Percentiles rank a stretch among this genome's conserved stretches.
These are phyloP conservation scores for Cosmorhoe ocellata DNA, from an alignment of 2,888 invertebrate genomes.

Conservation along the genomic window DNA sequence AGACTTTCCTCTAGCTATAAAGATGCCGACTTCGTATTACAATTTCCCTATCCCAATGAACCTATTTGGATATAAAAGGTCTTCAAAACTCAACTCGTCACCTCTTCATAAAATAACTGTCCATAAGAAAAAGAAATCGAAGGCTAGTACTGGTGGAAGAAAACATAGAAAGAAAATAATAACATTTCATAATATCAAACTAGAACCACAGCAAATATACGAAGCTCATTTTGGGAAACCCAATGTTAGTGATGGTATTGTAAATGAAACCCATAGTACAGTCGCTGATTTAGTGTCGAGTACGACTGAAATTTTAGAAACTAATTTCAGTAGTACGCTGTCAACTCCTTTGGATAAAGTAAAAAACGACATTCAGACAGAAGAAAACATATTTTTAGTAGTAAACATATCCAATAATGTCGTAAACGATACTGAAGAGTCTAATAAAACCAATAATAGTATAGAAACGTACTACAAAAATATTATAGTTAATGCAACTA, in stretches of 20 bases:
- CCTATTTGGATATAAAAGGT: slow-evolving; percentile 51
- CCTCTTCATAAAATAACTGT: slow-evolving; percentile 62
- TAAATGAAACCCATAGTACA: slow-evolving; percentile 30
- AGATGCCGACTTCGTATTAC: slow-evolving; percentile 57
- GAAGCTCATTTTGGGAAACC: slow-evolving; percentile 40
- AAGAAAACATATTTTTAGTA: slow-evolving; percentile 49
- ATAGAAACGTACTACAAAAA: slow-evolving; percentile 59
- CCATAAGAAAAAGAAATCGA: slow-evolving; percentile 70
- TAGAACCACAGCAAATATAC: slow-evolving; percentile 46
- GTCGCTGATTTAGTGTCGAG: slow-evolving; percentile 27
- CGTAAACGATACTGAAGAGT: slow-evolving; percentile 48
- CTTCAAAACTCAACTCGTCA: slow-evolving; percentile 44
- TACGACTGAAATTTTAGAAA: slow-evolving; percentile 23
- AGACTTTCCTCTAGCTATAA: slow-evolving; percentile 48
- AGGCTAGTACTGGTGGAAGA: slow-evolving; percentile 52
- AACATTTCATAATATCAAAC: slow-evolving; percentile 59
- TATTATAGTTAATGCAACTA: slow-evolving; percentile 37
- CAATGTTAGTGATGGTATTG: slow-evolving; percentile 35
- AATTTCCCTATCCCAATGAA: slow-evolving; percentile 62
- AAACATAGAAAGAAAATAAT: slow-evolving; percentile 66
- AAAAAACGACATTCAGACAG: slow-evolving; percentile 44
- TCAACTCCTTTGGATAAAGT: slow-evolving; percentile 38
- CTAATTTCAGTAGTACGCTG: slow-evolving; percentile 30
- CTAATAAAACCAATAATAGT: slow-evolving; percentile 55
- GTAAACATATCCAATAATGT: slow-evolving; percentile 56